Evolutionary conservation across 2,797 vertebrate species (phyloP).

Genomic region (Menidia menidia): DNA sequence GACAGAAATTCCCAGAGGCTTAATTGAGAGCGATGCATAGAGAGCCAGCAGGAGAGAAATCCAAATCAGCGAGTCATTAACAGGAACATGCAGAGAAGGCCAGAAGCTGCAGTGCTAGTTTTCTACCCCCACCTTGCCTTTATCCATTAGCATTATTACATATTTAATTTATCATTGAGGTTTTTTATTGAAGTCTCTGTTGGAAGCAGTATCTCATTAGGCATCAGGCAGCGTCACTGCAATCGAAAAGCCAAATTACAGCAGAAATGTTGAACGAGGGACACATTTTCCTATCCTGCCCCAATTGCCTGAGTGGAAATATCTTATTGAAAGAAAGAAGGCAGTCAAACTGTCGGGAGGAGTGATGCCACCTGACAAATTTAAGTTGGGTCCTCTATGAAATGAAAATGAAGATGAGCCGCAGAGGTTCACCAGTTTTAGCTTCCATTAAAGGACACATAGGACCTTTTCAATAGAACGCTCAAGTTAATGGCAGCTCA

Average conservation of each 20-base stretch:
- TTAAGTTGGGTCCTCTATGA: conserved; percentile 42
- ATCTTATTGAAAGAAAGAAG: conserved; percentile 34
- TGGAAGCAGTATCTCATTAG: conserved; percentile 7
- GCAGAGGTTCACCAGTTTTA: conserved; percentile 51
- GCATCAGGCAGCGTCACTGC: conserved; percentile 1
- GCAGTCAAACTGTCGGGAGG: conserved; percentile 50
- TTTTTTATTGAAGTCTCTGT: background rate
- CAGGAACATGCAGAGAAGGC: conserved; percentile 64
- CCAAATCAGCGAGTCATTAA: conserved; percentile 63
- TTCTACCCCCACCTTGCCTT: too few relatives aligned
- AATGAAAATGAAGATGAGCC: conserved; percentile 63
- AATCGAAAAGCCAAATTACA: conserved; percentile 8
- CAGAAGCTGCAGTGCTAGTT: conserved; percentile 50
- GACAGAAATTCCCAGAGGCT: conserved; percentile 45
- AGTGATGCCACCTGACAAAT: conserved; percentile 56
- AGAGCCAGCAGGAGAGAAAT: conserved; percentile 46
- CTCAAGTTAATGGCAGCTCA: background rate
- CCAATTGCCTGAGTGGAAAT: conserved; percentile 27
- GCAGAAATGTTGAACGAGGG: conserved; percentile 24
- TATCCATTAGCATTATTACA: too few relatives aligned
- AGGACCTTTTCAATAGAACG: conserved; percentile 58
- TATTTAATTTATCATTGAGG: background rate
- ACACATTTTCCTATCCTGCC: conserved; percentile 22
- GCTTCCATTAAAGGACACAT: conserved; percentile 74
- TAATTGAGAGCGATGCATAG: conserved; percentile 57